Conservation (phyloP, 2,888 invertebrate species). For the Eupithecia insigniata region DNA sequence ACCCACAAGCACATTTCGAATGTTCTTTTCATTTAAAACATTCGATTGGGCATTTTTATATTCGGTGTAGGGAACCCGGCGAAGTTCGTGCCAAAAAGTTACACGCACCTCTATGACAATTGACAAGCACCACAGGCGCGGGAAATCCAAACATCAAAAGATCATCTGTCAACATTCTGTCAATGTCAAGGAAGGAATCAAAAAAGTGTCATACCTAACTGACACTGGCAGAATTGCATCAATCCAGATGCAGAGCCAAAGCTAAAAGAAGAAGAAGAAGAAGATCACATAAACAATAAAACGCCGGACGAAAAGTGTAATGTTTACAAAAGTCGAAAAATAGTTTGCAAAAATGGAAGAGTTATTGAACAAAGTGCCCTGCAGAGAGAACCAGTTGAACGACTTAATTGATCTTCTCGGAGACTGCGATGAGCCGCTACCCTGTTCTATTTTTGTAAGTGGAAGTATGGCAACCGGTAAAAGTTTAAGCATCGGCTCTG, state of each 20-base stretch:
- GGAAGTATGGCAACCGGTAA: slow-evolving; percentile 95
- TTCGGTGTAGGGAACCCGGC: slow-evolving; percentile 12
- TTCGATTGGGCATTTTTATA: not conserved
- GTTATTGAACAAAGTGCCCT: slow-evolving; percentile 74
- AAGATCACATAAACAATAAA: not conserved
- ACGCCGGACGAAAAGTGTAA: slow-evolving; percentile 2
- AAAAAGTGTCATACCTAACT: too few species aligned
- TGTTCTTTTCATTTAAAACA: not conserved
- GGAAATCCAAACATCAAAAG: slow-evolving; percentile 5
- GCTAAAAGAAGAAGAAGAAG: too few species aligned
- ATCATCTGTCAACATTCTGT: slow-evolving; percentile 15
- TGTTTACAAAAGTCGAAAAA: slow-evolving; percentile 45
- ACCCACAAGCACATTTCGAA: too few species aligned
- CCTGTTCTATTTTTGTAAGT: slow-evolving; percentile 89
- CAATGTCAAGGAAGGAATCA: not conserved
- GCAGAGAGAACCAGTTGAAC: slow-evolving; percentile 78
- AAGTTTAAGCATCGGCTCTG: slow-evolving; percentile 86
- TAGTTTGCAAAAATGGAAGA: slow-evolving; percentile 75
- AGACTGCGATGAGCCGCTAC: slow-evolving; percentile 85
- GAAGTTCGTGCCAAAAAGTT: not conserved
- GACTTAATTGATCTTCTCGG: slow-evolving; percentile 81
- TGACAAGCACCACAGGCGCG: not conserved
- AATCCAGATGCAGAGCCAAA: too few species aligned
- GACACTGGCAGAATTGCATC: too few species aligned
- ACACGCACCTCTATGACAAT: too few species aligned